phyloP scores from a whole-genome alignment of 1,140 invertebrate species.

The Pachypeltis micranthus region DNA sequence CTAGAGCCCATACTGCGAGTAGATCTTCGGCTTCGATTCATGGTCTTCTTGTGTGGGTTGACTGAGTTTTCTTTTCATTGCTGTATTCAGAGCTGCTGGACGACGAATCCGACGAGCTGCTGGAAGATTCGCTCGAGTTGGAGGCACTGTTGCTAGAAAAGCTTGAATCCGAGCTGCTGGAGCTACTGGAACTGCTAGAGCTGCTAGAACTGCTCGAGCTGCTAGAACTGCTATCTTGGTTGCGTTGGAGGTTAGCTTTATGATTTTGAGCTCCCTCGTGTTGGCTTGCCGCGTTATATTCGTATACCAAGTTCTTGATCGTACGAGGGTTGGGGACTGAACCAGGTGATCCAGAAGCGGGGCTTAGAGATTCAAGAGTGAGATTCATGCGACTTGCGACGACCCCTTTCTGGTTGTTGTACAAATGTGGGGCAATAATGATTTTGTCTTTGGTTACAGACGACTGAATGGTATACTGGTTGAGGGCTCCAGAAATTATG shows the following conservation, averaged over 20 bases:
- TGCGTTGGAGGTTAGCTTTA: conserved; percentile 23
- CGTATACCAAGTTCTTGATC: conserved; percentile 26
- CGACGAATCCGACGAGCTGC: no score
- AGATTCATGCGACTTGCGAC: conserved; percentile 46
- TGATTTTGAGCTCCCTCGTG: conserved; percentile 13
- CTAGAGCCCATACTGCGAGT: no score
- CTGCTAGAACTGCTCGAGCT: conserved; percentile 26
- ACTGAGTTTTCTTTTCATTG: no score
- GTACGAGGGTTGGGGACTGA: conserved; percentile 32
- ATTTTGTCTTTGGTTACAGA: conserved; percentile 45
- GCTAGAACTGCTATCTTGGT: not conserved
- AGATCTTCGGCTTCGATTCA: no score
- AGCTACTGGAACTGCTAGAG: conserved; percentile 13
- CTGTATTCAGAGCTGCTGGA: no score
- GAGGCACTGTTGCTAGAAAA: no score
- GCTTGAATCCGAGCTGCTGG: conserved; percentile 13
- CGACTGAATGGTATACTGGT: conserved; percentile 47
- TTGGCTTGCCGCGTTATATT: conserved; percentile 23
- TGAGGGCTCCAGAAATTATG: conserved; percentile 40
- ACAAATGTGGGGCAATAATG: conserved; percentile 39
- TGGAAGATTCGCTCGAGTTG: not conserved
- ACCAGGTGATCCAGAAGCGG: conserved; percentile 20
- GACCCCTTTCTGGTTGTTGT: conserved; percentile 40
- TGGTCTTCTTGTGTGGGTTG: no score
- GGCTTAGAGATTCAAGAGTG: conserved; percentile 36